Percentiles rank a stretch among this genome's conserved stretches.
phyloP scores from a whole-genome alignment of 1,140 invertebrate genomes.

The Drosophila busckii region DNA sequence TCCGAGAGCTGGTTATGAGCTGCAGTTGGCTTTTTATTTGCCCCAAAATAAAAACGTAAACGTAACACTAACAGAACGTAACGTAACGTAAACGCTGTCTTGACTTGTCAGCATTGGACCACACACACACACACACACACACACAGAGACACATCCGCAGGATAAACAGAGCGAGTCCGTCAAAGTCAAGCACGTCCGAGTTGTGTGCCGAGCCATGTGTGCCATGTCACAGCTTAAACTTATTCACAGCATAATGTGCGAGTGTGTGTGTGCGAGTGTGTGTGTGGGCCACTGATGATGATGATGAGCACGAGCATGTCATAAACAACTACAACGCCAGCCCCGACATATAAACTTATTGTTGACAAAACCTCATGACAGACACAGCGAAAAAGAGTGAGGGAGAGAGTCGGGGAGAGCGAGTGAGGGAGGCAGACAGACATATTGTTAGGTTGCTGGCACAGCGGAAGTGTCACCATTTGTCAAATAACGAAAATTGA shows the following conservation, averaged over 20 bases:
- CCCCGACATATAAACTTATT: slow-evolving; percentile 70
- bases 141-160: too few relatives aligned
- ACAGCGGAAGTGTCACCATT: slow-evolving; percentile 78
- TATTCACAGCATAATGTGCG: slow-evolving; percentile 53
- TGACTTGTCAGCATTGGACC: slow-evolving; percentile 34
- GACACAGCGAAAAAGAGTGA: slow-evolving; percentile 10
- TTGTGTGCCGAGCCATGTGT: slow-evolving; percentile 32
- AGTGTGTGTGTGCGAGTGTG: slow-evolving; percentile 2
- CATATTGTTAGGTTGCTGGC: slow-evolving; percentile 66
- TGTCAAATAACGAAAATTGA: slow-evolving; percentile 79
- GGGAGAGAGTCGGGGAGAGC: not conserved
- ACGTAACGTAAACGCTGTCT: not conserved
- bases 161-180: slow-evolving; percentile 42
- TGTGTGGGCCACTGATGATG: slow-evolving; percentile 12
- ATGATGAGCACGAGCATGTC: slow-evolving; percentile 39
- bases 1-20: slow-evolving; percentile 24
- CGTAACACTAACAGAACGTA: slow-evolving; percentile 1
- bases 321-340: slow-evolving; percentile 68
- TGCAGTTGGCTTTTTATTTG: slow-evolving; percentile 65
- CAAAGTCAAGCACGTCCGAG: slow-evolving; percentile 68
- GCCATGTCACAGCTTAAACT: slow-evolving; percentile 69
- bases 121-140: slow-evolving; percentile 3
- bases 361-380: slow-evolving; percentile 73
- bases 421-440: slow-evolving; percentile 1
- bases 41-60: slow-evolving; percentile 46